A percentile compares a stretch with the other conserved stretches of the same genome.
phyloP scores from a whole-genome alignment of 2,797 vertebrate genomes.

The Microchirus variegatus region DNA sequence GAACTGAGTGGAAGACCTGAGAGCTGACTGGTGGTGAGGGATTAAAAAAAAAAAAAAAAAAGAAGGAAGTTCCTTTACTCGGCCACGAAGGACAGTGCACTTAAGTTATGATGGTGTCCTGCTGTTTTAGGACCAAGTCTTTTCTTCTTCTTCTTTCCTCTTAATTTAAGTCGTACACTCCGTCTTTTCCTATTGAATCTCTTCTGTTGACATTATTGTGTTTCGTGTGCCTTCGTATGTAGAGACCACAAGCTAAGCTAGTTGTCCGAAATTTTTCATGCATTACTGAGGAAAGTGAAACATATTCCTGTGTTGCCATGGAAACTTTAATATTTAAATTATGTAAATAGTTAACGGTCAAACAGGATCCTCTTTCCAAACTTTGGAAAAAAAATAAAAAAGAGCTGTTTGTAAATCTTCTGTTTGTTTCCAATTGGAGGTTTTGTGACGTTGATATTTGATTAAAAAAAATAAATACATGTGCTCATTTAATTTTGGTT shows the following conservation, averaged over 20 bases:
- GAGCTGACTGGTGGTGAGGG: neutral
- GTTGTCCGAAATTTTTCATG: slow-evolving; percentile 44
- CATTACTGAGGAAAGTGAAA: slow-evolving; percentile 30
- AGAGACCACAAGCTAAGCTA: slow-evolving; percentile 48
- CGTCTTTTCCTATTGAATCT: slow-evolving; percentile 47
- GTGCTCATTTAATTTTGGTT: slow-evolving; percentile 59
- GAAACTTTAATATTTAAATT: slow-evolving; percentile 66
- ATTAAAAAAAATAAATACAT: slow-evolving; percentile 59
- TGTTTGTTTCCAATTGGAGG: slow-evolving; percentile 48
- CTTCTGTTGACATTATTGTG: slow-evolving; percentile 39
- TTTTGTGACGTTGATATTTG: slow-evolving; percentile 65
- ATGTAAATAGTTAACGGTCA: slow-evolving; percentile 53
- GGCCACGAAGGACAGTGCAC: slow-evolving; percentile 48
- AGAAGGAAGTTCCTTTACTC: slow-evolving; percentile 10
- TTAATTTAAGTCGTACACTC: slow-evolving; percentile 40
- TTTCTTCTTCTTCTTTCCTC: slow-evolving; percentile 40
- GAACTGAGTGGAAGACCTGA: slow-evolving; percentile 13
- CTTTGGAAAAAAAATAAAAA: slow-evolving; percentile 25
- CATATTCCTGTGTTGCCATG: slow-evolving; percentile 55
- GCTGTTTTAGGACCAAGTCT: slow-evolving; percentile 68
- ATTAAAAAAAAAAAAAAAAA: neutral
- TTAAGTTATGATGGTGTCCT: slow-evolving; percentile 53
- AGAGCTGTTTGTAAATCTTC: slow-evolving; percentile 59
- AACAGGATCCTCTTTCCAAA: slow-evolving; percentile 37
- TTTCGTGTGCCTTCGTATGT: slow-evolving; percentile 56